A percentile compares a stretch with the other conserved stretches of the same genome.
These are phyloP conservation scores for Colossoma macropomum DNA, from an alignment of 2,113 vertebrate genomes.

Conservation along the genomic window DNA sequence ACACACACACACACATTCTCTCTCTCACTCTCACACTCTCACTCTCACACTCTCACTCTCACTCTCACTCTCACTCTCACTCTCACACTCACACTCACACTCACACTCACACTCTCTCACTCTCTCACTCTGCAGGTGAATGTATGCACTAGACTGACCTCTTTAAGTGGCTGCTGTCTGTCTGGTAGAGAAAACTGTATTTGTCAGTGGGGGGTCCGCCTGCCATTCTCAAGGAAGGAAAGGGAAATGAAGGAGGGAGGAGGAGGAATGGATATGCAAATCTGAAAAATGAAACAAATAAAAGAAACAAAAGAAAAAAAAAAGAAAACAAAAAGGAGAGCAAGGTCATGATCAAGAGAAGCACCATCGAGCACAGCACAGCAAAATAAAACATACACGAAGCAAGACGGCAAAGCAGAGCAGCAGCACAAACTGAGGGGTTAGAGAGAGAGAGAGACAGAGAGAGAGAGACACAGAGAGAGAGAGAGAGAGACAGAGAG, in stretches of 20 bases:
- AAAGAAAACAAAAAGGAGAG: slow-evolving; percentile 49
- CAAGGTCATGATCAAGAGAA: slow-evolving; percentile 63
- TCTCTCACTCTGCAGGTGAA: neutral
- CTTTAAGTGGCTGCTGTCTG: slow-evolving; percentile 68
- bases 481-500: slow-evolving; percentile 1
- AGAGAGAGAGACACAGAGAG: slow-evolving; percentile 25
- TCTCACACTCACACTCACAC: too few species aligned
- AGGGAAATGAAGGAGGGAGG: slow-evolving; percentile 63
- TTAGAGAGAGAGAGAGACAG: slow-evolving; percentile 7
- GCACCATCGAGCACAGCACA: slow-evolving; percentile 56
- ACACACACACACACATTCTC: neutral
- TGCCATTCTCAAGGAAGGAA: slow-evolving; percentile 68
- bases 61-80: neutral
- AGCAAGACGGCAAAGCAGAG: slow-evolving; percentile 35
- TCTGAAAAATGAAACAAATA: slow-evolving; percentile 63
- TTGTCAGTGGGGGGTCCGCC: slow-evolving; percentile 68
- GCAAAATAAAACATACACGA: slow-evolving; percentile 52
- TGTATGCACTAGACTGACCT: slow-evolving; percentile 66
- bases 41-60: neutral
- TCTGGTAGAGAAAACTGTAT: slow-evolving; percentile 72
- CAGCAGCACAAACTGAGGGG: too few species aligned
- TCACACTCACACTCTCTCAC: slow-evolving; percentile 1
- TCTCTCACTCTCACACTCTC: neutral
- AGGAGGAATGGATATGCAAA: slow-evolving; percentile 67
- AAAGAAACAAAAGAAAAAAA: slow-evolving; percentile 20